A percentile compares a stretch with the other conserved stretches of the same genome.
phyloP scores from a whole-genome alignment of 92 coral and sea anemone species.

The Siderastrea siderea region DNA sequence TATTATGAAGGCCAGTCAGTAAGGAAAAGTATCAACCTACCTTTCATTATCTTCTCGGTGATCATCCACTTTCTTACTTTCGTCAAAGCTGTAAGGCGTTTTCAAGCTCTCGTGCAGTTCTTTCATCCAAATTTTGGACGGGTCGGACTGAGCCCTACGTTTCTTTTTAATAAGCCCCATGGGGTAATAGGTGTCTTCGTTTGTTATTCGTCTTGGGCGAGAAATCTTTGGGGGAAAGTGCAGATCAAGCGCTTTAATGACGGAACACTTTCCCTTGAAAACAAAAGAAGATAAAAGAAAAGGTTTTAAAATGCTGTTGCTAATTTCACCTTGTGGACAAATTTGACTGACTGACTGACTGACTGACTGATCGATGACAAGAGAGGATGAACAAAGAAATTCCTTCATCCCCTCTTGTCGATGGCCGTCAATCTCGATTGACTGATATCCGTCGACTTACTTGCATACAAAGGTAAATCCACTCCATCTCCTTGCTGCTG shows the following conservation, averaged over 20 bases:
- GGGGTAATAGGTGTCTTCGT: conserved; percentile 62
- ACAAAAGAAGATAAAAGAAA: not conserved
- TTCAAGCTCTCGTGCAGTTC: conserved; percentile 82
- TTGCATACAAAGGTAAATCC: conserved; percentile 98
- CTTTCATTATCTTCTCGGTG: conserved; percentile 14
- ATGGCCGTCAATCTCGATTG: too few relatives aligned
- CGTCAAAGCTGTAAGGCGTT: conserved; percentile 72
- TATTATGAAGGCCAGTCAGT: too few relatives aligned
- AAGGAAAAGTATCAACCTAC: not conserved
- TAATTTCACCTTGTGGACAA: not conserved
- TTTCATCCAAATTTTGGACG: conserved; percentile 71
- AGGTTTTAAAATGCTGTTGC: not conserved
- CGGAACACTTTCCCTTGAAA: conserved; percentile 90
- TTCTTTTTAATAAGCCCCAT: conserved; percentile 54
- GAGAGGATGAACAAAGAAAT: not conserved
- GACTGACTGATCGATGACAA: not conserved
- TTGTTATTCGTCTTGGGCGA: conserved; percentile 46
- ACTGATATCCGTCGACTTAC: conserved; percentile 37
- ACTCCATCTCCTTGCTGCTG: conserved; percentile 84
- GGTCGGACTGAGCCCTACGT: conserved; percentile 41
- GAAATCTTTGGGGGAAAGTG: conserved; percentile 36
- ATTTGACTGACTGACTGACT: not conserved
- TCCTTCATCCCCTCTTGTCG: too few relatives aligned
- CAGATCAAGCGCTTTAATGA: conserved; percentile 88
- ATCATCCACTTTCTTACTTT: conserved; percentile 77